These are phyloP conservation scores for Scolanthus callimorphus DNA, from an alignment of 92 coral and sea anemone genomes.

Conservation along the genomic window DNA sequence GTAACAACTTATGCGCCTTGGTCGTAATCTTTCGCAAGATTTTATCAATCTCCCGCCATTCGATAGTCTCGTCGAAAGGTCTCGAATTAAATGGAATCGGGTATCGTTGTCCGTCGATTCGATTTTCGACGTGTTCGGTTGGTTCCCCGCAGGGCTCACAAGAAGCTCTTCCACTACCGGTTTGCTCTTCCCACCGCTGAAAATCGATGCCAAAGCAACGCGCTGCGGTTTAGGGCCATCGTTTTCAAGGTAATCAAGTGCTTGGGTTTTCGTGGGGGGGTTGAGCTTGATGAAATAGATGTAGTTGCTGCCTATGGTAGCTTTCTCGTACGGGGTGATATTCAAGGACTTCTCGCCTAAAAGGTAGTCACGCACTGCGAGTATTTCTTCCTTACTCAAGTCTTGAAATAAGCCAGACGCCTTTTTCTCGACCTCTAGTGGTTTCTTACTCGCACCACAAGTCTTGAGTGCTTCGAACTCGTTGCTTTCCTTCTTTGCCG, in stretches of 20 bases:
- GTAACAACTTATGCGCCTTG: constrained; percentile 34
- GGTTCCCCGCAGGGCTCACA: constrained; percentile 59
- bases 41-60: constrained; percentile 17
- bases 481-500: background rate
- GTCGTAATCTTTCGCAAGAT: constrained; percentile 40
- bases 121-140: constrained; percentile 12
- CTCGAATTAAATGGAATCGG: constrained; percentile 76
- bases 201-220: constrained; percentile 61
- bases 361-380: constrained; percentile 64
- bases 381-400: constrained; percentile 63
- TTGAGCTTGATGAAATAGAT: constrained; percentile 79
- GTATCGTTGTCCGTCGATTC: constrained; percentile 41
- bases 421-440: constrained; percentile 18
- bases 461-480: background rate
- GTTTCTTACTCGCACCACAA: background rate
- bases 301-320: constrained; percentile 56
- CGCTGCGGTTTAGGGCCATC: constrained; percentile 66
- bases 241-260: constrained; percentile 65
- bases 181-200: constrained; percentile 40
- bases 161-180: constrained; percentile 70
- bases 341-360: constrained; percentile 41
- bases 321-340: constrained; percentile 44
- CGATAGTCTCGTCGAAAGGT: constrained; percentile 38
- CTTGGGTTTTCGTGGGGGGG: constrained; percentile 64
- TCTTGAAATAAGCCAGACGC: constrained; percentile 63